Evolutionary conservation across 2,797 vertebrate species (phyloP).

Genomic region (Miichthys miiuy): DNA sequence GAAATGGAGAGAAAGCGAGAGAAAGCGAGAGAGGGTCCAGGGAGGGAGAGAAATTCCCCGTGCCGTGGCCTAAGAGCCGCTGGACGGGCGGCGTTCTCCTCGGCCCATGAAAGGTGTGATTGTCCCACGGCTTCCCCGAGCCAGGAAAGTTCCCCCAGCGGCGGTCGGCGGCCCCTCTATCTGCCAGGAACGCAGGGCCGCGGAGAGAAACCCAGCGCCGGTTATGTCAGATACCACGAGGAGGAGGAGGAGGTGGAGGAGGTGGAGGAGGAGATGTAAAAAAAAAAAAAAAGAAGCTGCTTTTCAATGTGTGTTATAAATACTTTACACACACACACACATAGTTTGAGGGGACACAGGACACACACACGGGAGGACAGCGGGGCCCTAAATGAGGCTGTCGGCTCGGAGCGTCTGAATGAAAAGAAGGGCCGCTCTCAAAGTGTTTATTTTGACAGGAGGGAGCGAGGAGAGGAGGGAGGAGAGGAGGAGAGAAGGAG

Average conservation of each 20-base stretch:
- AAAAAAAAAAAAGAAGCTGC: slow-evolving; percentile 62
- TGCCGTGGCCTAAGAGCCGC: slow-evolving; percentile 67
- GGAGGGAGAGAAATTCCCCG: slow-evolving; percentile 74
- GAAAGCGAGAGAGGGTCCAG: slow-evolving; percentile 44
- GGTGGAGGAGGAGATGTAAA: slow-evolving; percentile 12
- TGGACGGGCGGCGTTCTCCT: slow-evolving; percentile 78
- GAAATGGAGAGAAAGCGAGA: slow-evolving; percentile 49
- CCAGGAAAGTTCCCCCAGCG: slow-evolving; percentile 88
- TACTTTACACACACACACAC: slow-evolving; percentile 68
- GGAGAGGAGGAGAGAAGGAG: slow-evolving; percentile 6
- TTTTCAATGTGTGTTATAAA: slow-evolving; percentile 82
- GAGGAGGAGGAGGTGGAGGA: background rate
- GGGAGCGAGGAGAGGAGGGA: slow-evolving; percentile 59
- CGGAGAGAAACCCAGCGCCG: slow-evolving; percentile 59
- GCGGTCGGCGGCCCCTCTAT: slow-evolving; percentile 81
- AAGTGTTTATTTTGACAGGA: slow-evolving; percentile 85
- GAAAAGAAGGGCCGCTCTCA: slow-evolving; percentile 76
- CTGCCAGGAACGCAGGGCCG: slow-evolving; percentile 80
- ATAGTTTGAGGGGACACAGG: slow-evolving; percentile 40
- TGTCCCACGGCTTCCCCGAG: slow-evolving; percentile 81
- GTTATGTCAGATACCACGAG: slow-evolving; percentile 78
- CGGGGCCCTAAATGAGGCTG: slow-evolving; percentile 60
- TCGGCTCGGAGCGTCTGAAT: slow-evolving; percentile 64
- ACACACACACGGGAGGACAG: slow-evolving; percentile 49
- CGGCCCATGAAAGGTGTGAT: slow-evolving; percentile 87